Conservation (phyloP, 1,140 invertebrate genomes). For the Diachasma alloeum region DNA sequence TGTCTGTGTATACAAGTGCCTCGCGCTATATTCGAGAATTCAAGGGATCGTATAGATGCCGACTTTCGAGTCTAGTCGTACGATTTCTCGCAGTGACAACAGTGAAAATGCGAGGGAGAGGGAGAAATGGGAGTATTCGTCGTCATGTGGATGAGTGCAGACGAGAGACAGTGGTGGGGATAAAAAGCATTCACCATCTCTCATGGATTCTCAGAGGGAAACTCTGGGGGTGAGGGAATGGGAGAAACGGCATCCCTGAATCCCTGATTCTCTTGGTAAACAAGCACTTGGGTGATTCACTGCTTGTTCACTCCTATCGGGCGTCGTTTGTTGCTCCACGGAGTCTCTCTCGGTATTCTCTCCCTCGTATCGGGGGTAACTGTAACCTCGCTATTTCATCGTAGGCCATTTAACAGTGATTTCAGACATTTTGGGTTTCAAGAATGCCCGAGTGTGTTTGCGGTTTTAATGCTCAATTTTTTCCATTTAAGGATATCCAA, state of each 20-base stretch:
- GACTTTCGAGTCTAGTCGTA: neutral
- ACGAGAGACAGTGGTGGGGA: slow-evolving; percentile 6
- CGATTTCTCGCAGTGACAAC: neutral
- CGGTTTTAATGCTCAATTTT: too few relatives aligned
- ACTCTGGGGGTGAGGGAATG: slow-evolving; percentile 15
- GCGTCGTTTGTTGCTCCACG: slow-evolving; percentile 58
- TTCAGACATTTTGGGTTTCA: slow-evolving; percentile 41
- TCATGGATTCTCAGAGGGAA: slow-evolving; percentile 23
- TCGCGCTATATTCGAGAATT: slow-evolving; percentile 5
- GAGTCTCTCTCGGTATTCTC: neutral
- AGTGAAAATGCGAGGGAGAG: neutral
- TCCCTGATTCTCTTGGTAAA: slow-evolving; percentile 63
- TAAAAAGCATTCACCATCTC: slow-evolving; percentile 9
- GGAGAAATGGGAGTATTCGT: neutral
- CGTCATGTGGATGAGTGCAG: slow-evolving; percentile 19
- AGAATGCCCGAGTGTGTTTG: too few relatives aligned
- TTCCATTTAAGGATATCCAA: too few relatives aligned
- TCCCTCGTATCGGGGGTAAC: neutral
- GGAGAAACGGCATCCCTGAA: slow-evolving; percentile 46
- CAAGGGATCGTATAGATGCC: slow-evolving; percentile 1
- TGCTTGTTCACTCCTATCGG: slow-evolving; percentile 61
- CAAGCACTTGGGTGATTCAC: slow-evolving; percentile 64
- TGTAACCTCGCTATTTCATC: slow-evolving; percentile 54
- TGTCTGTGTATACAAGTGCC: slow-evolving; percentile 12
- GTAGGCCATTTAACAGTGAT: neutral